These are phyloP conservation scores for Reinhardtius hippoglossoides DNA, from an alignment of 2,113 vertebrate genomes.

Conservation along the genomic window DNA sequence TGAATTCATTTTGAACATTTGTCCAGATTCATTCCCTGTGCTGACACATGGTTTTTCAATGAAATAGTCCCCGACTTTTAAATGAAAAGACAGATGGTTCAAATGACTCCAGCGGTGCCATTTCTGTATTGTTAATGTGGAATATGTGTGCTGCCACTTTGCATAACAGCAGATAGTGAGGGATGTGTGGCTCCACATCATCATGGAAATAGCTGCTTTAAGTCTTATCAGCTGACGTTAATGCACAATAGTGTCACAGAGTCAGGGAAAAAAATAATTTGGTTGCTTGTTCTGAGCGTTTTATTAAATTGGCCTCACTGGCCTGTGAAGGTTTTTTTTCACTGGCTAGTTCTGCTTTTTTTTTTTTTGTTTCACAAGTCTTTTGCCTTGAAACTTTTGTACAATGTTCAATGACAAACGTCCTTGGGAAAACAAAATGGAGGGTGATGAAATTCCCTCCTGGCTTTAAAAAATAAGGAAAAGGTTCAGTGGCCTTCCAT, in stretches of 20 bases:
- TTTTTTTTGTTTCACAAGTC: slow-evolving; percentile 54
- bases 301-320: slow-evolving; percentile 18
- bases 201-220: slow-evolving; percentile 29
- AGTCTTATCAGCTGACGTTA: slow-evolving; percentile 18
- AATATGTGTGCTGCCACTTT: slow-evolving; percentile 20
- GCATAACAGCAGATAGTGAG: slow-evolving; percentile 21
- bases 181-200: slow-evolving; percentile 20
- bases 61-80: slow-evolving; percentile 33
- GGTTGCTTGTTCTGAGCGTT: slow-evolving; percentile 18
- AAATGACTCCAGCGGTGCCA: slow-evolving; percentile 10
- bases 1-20: slow-evolving; percentile 25
- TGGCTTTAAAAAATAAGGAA: slow-evolving; percentile 50
- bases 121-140: slow-evolving; percentile 28
- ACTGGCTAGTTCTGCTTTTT: slow-evolving; percentile 22
- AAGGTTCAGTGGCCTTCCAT: slow-evolving; percentile 52
- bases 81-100: slow-evolving; percentile 22
- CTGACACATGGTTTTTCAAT: slow-evolving; percentile 22
- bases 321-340: slow-evolving; percentile 35
- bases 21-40: slow-evolving; percentile 22
- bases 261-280: slow-evolving; percentile 24
- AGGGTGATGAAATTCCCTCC: slow-evolving; percentile 69
- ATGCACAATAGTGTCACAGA: slow-evolving; percentile 35
- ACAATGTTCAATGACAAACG: slow-evolving; percentile 70
- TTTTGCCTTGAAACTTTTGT: slow-evolving; percentile 59
- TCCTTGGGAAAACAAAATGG: slow-evolving; percentile 68